A percentile compares a stretch with the other conserved stretches of the same genome.
phyloP scores from a whole-genome alignment of 2,113 vertebrate species.

The Orcinus orca region DNA sequence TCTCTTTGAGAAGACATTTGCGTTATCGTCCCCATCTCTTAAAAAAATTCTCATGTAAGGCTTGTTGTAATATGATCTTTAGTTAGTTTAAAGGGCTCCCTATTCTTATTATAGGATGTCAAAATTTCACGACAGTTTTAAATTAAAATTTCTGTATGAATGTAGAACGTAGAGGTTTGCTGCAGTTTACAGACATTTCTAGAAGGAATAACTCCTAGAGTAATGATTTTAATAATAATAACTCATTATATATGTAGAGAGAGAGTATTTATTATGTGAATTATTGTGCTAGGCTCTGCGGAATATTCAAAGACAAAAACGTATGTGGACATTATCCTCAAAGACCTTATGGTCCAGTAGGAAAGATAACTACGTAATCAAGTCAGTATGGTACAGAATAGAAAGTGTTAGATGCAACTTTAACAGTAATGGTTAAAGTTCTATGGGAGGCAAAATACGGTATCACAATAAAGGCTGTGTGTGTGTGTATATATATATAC shows the following conservation, averaged over 20 bases:
- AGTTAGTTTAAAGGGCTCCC: not conserved
- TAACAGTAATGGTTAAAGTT: constrained; percentile 5
- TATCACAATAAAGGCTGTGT: not conserved
- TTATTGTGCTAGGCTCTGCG: not conserved
- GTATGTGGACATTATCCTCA: not conserved
- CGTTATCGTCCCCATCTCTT: not conserved
- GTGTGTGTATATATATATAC: not conserved
- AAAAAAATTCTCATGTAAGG: not conserved
- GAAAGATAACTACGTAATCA: not conserved
- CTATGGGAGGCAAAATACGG: not conserved
- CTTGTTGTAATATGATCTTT: not conserved
- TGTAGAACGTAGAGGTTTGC: not conserved
- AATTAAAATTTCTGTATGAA: not conserved
- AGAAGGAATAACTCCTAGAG: not conserved
- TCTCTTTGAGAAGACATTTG: not conserved
- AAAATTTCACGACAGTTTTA: not conserved
- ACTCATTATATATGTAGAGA: not conserved
- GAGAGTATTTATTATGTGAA: not conserved
- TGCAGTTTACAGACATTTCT: not conserved
- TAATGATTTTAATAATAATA: not conserved
- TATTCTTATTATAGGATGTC: not conserved
- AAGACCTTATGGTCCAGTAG: not conserved
- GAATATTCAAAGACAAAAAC: not conserved
- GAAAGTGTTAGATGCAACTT: not conserved
- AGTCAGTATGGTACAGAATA: not conserved